A percentile compares a stretch with the other conserved stretches of the same genome.
phyloP scores from a whole-genome alignment of 2,797 vertebrate genomes.

The Gymnoscopelus braueri region DNA sequence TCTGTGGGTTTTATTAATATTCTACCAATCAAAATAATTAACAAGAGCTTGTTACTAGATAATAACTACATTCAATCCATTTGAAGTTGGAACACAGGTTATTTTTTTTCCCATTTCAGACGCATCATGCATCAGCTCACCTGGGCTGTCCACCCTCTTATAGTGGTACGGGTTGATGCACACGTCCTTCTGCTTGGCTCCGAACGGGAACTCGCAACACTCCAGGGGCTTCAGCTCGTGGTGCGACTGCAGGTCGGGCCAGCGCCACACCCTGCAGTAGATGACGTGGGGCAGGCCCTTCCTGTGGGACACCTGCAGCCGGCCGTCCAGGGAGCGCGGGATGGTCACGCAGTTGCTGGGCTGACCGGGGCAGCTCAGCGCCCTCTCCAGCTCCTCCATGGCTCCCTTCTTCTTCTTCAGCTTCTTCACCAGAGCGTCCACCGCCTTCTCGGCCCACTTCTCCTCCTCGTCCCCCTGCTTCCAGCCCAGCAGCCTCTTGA shows the following conservation, averaged over 20 bases:
- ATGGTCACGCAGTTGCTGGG: slow-evolving; percentile 97
- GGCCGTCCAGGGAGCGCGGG: slow-evolving; percentile 92
- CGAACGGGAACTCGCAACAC: slow-evolving; percentile 96
- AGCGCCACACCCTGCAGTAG: slow-evolving; percentile 97
- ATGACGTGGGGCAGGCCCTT: slow-evolving; percentile 96
- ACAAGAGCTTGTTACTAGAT: too few relatives aligned
- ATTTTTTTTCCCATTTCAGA: too few relatives aligned
- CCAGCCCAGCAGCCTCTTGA: slow-evolving; percentile 95
- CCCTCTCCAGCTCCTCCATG: slow-evolving; percentile 94
- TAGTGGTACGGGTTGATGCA: slow-evolving; percentile 99
- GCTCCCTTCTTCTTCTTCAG: slow-evolving; percentile 96
- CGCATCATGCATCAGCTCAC: slow-evolving; percentile 66
- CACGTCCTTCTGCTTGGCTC: slow-evolving; percentile 98
- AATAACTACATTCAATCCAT: too few relatives aligned
- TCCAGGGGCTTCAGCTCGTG: slow-evolving; percentile 97
- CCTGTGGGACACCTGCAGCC: slow-evolving; percentile 95
- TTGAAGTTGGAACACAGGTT: too few relatives aligned
- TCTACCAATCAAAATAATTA: too few relatives aligned
- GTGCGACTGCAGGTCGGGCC: slow-evolving; percentile 97
- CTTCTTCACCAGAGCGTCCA: slow-evolving; percentile 94
- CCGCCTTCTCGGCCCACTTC: slow-evolving; percentile 98
- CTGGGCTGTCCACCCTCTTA: slow-evolving; percentile 96
- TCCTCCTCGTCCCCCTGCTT: slow-evolving; percentile 98
- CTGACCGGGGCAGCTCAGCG: slow-evolving; percentile 92
- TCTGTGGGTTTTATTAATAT: too few relatives aligned